Evolutionary conservation across 2,797 vertebrate genomes (phyloP), one percentile per base, ranked within the genome.

Genomic region (Oophaga sylvatica): DNA sequence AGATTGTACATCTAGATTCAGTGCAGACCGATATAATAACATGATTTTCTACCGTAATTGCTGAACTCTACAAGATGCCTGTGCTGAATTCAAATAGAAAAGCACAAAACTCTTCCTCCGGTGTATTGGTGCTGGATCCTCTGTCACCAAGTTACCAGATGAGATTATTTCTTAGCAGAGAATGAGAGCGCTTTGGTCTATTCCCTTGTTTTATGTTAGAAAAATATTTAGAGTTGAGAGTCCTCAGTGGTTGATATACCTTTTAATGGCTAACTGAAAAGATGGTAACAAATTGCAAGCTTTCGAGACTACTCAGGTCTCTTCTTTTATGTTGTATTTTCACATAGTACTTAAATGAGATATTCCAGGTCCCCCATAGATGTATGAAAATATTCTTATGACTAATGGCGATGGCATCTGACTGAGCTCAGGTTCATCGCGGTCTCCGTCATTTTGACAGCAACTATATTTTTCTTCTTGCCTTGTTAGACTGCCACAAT

Each of bases 1-100:
- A 76, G 71, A 84, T 84, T 84, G 83, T 63, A 29, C 83, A 84
- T 76, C 71, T 65, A n/a, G 57, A 84, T 65, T 84, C 83, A 63
- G 71, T 53, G 60, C 83, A 63, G 83, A 62, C 71, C 59, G 35
- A 62, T 45, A 63, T 84, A 84, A 84, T 77, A 84, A 84, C 82
- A 56, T 84, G 83, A 63, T 84, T 76, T 75, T 62, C 57, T 62
- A 76, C 48, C 83, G 29, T 84, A 63, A 76, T 84, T 84, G 71
- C 41, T 16, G 10, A 48, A 59, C 83, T 77, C 59, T 53, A 20
- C 45, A 76, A 75, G 57, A 13, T 76, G 57, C 1, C 57, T 84
- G 68, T 62, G 82, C 70, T 62, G 82, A 84, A 84, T 84, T 71
- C 70, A 62, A 84, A 84, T 76, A 60, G 57, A 75, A 35, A 62